phyloP scores from a whole-genome alignment of 2,888 invertebrate species.

The Icerya purchasi region DNA sequence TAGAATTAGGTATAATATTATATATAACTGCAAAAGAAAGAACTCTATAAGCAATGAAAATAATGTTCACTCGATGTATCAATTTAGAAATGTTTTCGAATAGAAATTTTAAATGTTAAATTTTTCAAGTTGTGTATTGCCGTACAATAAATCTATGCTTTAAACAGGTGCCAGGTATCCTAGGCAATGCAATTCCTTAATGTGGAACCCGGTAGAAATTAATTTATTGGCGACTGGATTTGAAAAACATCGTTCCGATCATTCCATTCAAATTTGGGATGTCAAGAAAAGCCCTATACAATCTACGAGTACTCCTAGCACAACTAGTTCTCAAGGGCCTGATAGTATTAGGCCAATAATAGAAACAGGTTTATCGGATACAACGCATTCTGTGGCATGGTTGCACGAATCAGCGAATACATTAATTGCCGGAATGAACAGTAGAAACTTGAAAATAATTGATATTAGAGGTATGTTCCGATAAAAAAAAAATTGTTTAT shows the following conservation, averaged over 20 bases:
- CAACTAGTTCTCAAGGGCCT: slow-evolving; percentile 5
- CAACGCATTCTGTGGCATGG: slow-evolving; percentile 69
- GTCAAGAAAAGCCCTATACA: slow-evolving; percentile 32
- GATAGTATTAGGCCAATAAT: slow-evolving; percentile 34
- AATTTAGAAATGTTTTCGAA: too few relatives aligned
- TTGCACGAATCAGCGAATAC: slow-evolving; percentile 47
- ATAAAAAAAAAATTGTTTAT: background rate
- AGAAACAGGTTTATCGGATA: slow-evolving; percentile 65
- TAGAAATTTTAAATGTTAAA: too few relatives aligned
- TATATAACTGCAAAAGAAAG: background rate
- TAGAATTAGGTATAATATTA: slow-evolving; percentile 44
- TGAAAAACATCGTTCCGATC: slow-evolving; percentile 74
- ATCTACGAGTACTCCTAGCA: slow-evolving; percentile 11
- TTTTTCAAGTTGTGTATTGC: too few relatives aligned
- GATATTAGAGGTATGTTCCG: slow-evolving; percentile 58
- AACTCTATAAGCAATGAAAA: too few relatives aligned
- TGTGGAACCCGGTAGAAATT: slow-evolving; percentile 67
- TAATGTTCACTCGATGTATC: too few relatives aligned
- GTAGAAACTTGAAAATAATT: slow-evolving; percentile 67
- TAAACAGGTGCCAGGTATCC: slow-evolving; percentile 67
- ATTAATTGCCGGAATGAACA: slow-evolving; percentile 72
- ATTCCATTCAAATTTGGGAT: slow-evolving; percentile 78
- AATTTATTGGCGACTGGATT: slow-evolving; percentile 67
- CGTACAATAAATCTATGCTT: too few relatives aligned
- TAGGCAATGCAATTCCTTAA: slow-evolving; percentile 63